Base-by-base conservation (phyloP, 2,888 invertebrate genomes). In the Microctonus brassicae region DNA sequence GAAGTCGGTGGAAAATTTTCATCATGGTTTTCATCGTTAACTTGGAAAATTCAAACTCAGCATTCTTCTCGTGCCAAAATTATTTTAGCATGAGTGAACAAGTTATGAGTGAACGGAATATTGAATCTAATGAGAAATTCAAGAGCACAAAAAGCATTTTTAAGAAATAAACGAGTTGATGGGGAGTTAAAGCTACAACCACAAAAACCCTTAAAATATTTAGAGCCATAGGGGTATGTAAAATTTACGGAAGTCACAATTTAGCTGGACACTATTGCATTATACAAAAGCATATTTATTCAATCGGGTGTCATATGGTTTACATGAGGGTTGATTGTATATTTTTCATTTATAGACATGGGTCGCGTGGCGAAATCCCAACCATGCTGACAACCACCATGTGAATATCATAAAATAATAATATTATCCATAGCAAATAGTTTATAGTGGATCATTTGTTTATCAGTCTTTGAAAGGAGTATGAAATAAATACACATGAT, bases 281-380 rank as follows among this genome's bases (percentile, higher is more conserved):
- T 11, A 6, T n/a, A 24, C 7, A 2, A 10, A 55, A 26, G 10
- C 24, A 55, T 11, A 55, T n/a, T 26, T n/a, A n/a, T 13, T n/a
- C n/a, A 24, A 55, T 24, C 11, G 13, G 11, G 26, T 55, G 13
- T 13, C 55, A 62, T 75, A 70, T 73, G 74, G 60, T 53, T 36
- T 33, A 61, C 66, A 78, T 78, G 75, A 73, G 79, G 78, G 78
- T 72, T 71, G 70, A 78, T 76, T 78, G 76, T 79, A 62, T 69
- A 2, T 17, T 47, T 70, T 70, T 66, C 68, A 63, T 70, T 72
- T 75, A 67, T 70, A 60, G 33, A 36, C 64, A 29, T 52, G 63
- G 75, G n/a, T 74, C 77, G 70, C 75, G 75, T 74, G 75, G 62
- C 77, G 69, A 1, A 74, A 73, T 75, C 73, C 62, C 73, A 53